Evolutionary conservation across 2,888 invertebrate genomes (phyloP).

Genomic region (Sphinx pinastri): DNA sequence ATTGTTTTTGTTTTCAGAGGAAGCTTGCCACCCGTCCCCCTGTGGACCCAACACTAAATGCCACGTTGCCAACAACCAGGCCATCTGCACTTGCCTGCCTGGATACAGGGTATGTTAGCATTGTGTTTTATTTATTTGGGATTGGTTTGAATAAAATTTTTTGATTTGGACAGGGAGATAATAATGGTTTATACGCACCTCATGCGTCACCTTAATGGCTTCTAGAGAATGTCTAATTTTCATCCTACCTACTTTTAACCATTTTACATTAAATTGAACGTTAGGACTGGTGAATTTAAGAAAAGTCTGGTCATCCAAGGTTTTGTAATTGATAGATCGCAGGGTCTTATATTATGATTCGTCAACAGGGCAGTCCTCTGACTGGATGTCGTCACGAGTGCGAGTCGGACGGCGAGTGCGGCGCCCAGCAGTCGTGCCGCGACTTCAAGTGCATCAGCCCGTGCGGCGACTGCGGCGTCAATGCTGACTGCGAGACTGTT

Average conservation of each 20-base stretch:
- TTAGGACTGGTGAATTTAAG: too few species aligned
- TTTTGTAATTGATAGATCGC: too few species aligned
- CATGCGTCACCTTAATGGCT: too few species aligned
- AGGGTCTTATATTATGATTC: not conserved
- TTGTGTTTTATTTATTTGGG: not conserved
- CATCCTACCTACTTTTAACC: too few species aligned
- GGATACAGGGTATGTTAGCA: constrained; percentile 84
- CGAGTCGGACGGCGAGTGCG: constrained; percentile 90
- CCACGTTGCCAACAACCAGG: constrained; percentile 89
- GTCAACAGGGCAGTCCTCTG: constrained; percentile 87
- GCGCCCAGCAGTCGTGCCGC: constrained; percentile 87
- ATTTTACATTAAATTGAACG: too few species aligned
- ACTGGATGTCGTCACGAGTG: constrained; percentile 93
- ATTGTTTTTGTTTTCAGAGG: constrained; percentile 81
- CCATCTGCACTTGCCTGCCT: constrained; percentile 91
- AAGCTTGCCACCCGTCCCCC: constrained; percentile 92
- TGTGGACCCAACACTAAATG: constrained; percentile 93
- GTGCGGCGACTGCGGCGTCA: constrained; percentile 90
- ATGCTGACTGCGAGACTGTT: constrained; percentile 90
- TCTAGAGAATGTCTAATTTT: too few species aligned
- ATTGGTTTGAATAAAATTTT: too few species aligned
- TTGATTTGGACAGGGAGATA: too few species aligned
- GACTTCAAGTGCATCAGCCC: constrained; percentile 90
- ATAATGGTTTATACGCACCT: too few species aligned
- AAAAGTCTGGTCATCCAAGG: too few species aligned